Base-by-base conservation (phyloP, 2,113 vertebrate species). In the Notothenia rossii region DNA sequence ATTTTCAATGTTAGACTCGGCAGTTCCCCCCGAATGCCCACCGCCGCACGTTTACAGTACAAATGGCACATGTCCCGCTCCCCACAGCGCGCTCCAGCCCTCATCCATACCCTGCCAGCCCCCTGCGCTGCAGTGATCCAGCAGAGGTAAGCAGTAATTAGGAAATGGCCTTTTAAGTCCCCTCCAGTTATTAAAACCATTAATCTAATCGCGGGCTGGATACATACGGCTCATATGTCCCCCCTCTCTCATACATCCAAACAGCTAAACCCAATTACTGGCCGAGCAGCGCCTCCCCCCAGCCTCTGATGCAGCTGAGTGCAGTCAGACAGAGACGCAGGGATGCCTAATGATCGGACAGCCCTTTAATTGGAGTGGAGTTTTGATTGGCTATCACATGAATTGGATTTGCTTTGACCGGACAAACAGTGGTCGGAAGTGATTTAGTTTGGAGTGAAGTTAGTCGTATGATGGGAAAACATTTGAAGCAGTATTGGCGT, bases 101-200 rank as follows among this genome's bases (percentile, higher is more conserved):
- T 76, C 69, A 79, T 83, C 87, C 72, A 29, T 80, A 58, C 75
- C 15, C 79, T 43, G 60, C 81, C 81, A 79, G 59, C 68, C 76
- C 59, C 54, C 77, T 10, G 29, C 1, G n/a, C 46, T 13, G 75
- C 81, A 45, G 61, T 84, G 81, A 87, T 90, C 84, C 89, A 83
- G 76, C 50, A 64, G 79, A 93, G 89, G 84, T 90, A 87, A 81
- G 82, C 81, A 75, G 87, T 89, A 92, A 93, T 93, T 94, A 94
- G 87, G 83, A 91, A 92, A 92, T 90, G 90, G 87, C 88, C 89
- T 91, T 92, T 89, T 67, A 90, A 91, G 89, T 93, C 91, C 79
- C 80, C 72, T 83, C 60, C 77, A 66, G 79, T 91, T 91, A 90
- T 89, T 81, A 86, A 76, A 90, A 76, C 84, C 74, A 89, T 92